phyloP scores from a whole-genome alignment of 2,888 invertebrate species.

The Apamea monoglypha region DNA sequence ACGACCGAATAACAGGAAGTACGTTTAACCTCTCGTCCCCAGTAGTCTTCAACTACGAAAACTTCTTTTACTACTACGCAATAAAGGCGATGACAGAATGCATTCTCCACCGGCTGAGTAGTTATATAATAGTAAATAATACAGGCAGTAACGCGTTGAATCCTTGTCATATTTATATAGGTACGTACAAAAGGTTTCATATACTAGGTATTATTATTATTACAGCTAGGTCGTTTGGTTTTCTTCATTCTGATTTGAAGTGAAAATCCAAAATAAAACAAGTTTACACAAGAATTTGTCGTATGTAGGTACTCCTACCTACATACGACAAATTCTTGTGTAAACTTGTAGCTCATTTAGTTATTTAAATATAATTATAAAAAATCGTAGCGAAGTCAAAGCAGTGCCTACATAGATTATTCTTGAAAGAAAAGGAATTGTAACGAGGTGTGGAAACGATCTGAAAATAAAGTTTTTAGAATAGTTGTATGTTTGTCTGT shows the following conservation, averaged over 20 bases:
- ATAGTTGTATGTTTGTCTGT: background rate
- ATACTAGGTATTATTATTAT: background rate
- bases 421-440: background rate
- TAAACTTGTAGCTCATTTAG: background rate
- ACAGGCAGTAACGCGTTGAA: background rate
- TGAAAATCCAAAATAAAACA: background rate
- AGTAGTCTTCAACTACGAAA: background rate
- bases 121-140: constrained; percentile 1
- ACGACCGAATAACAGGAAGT: background rate
- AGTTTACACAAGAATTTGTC: no score
- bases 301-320: no score
- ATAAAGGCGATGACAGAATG: background rate
- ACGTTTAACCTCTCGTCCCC: background rate
- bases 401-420: no score
- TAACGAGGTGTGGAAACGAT: background rate
- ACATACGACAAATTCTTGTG: background rate
- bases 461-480: background rate
- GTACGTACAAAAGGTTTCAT: background rate
- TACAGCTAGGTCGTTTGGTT: background rate
- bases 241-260: background rate
- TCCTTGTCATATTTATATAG: background rate
- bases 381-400: background rate
- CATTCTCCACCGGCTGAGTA: background rate
- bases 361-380: background rate
- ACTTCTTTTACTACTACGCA: background rate